phyloP scores from a whole-genome alignment of 1,140 invertebrate species.

The Lepidurus arcticus region DNA sequence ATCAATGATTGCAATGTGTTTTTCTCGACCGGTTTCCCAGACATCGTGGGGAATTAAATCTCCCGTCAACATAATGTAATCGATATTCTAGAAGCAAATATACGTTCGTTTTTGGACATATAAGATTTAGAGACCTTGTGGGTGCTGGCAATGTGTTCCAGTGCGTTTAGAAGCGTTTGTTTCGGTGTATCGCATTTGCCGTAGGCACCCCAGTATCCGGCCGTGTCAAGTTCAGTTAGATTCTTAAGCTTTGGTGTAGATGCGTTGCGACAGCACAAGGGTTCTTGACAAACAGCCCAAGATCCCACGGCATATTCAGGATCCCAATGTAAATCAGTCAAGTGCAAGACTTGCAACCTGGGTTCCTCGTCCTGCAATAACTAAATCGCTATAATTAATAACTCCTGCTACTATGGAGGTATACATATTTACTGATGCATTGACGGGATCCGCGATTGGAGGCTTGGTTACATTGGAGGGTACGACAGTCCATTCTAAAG shows the following conservation, averaged over 20 bases:
- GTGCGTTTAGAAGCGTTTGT: slow-evolving; percentile 55
- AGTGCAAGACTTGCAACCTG: slow-evolving; percentile 57
- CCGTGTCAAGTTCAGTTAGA: slow-evolving; percentile 44
- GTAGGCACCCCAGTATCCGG: slow-evolving; percentile 73
- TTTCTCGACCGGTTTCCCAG: slow-evolving; percentile 65
- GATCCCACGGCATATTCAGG: slow-evolving; percentile 59
- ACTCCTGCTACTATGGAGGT: no score
- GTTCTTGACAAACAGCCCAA: slow-evolving; percentile 63
- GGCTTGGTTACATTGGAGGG: slow-evolving; percentile 27
- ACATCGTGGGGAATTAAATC: slow-evolving; percentile 76
- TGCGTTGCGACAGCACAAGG: slow-evolving; percentile 66
- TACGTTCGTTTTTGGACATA: background rate
- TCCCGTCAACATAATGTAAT: slow-evolving; percentile 75
- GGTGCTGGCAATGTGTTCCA: slow-evolving; percentile 44
- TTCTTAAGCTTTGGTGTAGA: slow-evolving; percentile 44
- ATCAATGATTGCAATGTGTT: slow-evolving; percentile 57
- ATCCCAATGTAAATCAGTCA: slow-evolving; percentile 78
- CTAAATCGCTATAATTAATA: no score
- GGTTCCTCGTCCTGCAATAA: slow-evolving; percentile 12
- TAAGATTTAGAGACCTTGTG: slow-evolving; percentile 48
- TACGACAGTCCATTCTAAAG: slow-evolving; percentile 52
- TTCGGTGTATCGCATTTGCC: slow-evolving; percentile 64
- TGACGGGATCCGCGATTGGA: background rate
- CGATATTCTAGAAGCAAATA: slow-evolving; percentile 50
- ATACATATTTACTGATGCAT: slow-evolving; percentile 1